Conservation (phyloP, 2,797 vertebrate species). For the Fistularia tabacaria region DNA sequence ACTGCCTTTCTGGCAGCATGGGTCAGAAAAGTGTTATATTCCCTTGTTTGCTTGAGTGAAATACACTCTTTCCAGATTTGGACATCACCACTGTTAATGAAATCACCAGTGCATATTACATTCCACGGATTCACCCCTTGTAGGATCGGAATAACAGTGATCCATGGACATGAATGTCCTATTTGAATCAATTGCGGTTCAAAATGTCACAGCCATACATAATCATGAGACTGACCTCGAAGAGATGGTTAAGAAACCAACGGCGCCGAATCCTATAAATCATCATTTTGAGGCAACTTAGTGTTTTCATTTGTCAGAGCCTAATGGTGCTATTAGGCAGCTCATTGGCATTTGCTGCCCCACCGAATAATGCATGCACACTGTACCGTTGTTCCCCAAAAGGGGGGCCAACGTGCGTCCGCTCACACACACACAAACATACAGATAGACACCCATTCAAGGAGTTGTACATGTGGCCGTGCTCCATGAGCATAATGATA, state of each 20-base stretch:
- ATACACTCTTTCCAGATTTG: slow-evolving; percentile 31
- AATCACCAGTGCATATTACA: slow-evolving; percentile 49
- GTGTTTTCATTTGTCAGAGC: slow-evolving; percentile 67
- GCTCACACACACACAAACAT: slow-evolving; percentile 13
- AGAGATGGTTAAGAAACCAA: slow-evolving; percentile 53
- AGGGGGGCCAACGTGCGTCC: slow-evolving; percentile 24
- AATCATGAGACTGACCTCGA: slow-evolving; percentile 59
- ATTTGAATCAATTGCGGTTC: slow-evolving; percentile 65
- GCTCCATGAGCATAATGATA: slow-evolving; percentile 38
- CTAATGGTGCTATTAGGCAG: slow-evolving; percentile 65
- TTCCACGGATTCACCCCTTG: slow-evolving; percentile 48
- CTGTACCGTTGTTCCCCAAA: slow-evolving; percentile 47
- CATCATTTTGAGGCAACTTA: slow-evolving; percentile 63
- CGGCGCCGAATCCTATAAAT: slow-evolving; percentile 59
- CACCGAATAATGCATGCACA: slow-evolving; percentile 52
- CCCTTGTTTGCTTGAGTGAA: slow-evolving; percentile 42
- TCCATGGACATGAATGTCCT: slow-evolving; percentile 52
- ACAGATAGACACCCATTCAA: slow-evolving; percentile 18
- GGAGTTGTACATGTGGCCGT: slow-evolving; percentile 35
- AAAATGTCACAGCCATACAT: slow-evolving; percentile 66
- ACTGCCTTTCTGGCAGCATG: too few relatives aligned
- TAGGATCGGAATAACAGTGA: slow-evolving; percentile 51
- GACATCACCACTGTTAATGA: slow-evolving; percentile 57
- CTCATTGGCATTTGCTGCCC: slow-evolving; percentile 66
- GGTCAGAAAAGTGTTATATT: too few relatives aligned